Base-by-base conservation (phyloP, 2,113 vertebrate genomes). In the Silurus meridionalis region DNA sequence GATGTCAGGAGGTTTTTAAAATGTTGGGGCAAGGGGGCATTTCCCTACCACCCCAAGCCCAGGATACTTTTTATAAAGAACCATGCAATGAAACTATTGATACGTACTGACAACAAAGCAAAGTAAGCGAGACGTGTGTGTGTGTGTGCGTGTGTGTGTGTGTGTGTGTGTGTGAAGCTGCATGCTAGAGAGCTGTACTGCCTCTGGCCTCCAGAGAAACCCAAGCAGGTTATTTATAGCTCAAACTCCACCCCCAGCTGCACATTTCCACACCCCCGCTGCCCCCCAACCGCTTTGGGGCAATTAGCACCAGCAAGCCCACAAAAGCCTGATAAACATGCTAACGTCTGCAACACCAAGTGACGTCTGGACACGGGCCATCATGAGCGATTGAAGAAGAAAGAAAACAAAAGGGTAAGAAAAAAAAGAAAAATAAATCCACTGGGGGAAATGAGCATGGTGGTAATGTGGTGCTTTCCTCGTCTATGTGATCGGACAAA, bases 261-360 rank as follows among this genome's bases (percentile, higher is more conserved):
- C 91, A 94, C 90, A 92, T 90, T 91, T 87, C 91, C 92, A 92
- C 93, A 90, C 83, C 86, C 78, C 91, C 92, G 37, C 37, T 37
- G 37, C 93, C 92, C 91, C 91, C 91, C 93, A 90, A 72, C 87
- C 80, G 91, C 92, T 93, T 92, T 93, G 90, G 90, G 90, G 93
- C 93, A 95, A 94, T 94, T 94, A 94, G 92, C 90, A 92, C 93
- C 92, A 93, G 92, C 90, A 92, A 92, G 91, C 92, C 89, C 89
- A 87, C 88, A 91, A 37, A 90, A 90, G 91, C 83, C 90, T 88
- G 64, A 89, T 91, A 87, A 85, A 88, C 87, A 91, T 90, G 81
- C 60, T 89, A 92, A 93, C 88, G 89, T 93, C 90, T 66, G 21
- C 89, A 93, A 93, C 82, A 57, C 90, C 92, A 92, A 91, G 88